These are phyloP conservation scores for Oncorhynchus keta DNA, from an alignment of 2,113 vertebrate genomes.

Conservation along the genomic window DNA sequence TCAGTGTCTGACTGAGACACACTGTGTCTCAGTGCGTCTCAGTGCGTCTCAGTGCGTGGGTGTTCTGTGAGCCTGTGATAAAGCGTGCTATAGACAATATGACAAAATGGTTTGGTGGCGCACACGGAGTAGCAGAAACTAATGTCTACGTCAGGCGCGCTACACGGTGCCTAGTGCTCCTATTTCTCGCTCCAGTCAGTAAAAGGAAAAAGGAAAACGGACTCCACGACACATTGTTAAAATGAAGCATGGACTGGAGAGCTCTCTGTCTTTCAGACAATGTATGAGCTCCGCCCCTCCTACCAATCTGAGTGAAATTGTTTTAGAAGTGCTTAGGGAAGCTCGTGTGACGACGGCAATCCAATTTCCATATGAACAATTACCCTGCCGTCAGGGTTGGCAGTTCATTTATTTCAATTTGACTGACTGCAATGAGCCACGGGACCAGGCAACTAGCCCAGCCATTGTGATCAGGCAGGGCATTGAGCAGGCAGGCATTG, in stretches of 20 bases:
- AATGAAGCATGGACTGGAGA: conserved; percentile 49
- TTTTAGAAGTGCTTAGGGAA: conserved; percentile 53
- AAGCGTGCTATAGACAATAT: conserved; percentile 37
- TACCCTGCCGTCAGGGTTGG: conserved; percentile 69
- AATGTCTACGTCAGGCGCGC: conserved; percentile 6
- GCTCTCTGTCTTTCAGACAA: conserved; percentile 15
- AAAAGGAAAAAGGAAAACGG: not conserved
- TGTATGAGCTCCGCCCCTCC: conserved; percentile 31
- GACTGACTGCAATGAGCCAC: conserved; percentile 61
- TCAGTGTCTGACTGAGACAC: too few relatives aligned
- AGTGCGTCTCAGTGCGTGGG: not conserved
- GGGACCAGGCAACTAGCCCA: conserved; percentile 44
- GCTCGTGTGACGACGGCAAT: conserved; percentile 63
- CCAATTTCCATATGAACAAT: conserved; percentile 79
- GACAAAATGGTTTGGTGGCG: conserved; percentile 42
- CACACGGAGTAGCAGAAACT: conserved; percentile 12
- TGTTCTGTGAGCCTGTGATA: conserved; percentile 50
- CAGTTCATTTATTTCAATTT: conserved; percentile 80
- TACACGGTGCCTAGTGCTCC: conserved; percentile 19
- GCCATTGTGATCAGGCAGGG: conserved; percentile 54
- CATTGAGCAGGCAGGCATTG: conserved; percentile 35
- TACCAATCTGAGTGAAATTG: conserved; percentile 36
- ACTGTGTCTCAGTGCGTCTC: not conserved
- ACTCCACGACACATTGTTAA: conserved; percentile 39
- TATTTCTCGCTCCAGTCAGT: conserved; percentile 30